Base-by-base conservation (phyloP, 2,888 invertebrate genomes). In the Apomyelois bistriatella region DNA sequence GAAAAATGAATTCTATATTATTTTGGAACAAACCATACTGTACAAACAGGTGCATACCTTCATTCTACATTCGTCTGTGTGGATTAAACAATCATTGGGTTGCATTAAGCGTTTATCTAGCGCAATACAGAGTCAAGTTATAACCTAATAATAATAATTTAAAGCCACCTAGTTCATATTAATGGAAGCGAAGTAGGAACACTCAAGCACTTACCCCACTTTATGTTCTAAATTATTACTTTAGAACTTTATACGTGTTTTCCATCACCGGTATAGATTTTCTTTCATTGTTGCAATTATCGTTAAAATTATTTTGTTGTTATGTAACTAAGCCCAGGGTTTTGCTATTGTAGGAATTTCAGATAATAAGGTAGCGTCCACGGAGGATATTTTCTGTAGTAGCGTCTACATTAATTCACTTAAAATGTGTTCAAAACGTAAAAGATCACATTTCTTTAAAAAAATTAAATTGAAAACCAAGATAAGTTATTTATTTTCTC, bases 21-120 rank as follows among this genome's bases (percentile, higher is more conserved):
- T n/a, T 32, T 9, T 32, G 8, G 40, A 16, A 7, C 6, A 15
- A 5, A 40, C 16, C 15, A 40, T 8, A 2, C 15, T 9, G 40
- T 9, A 46, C 46, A 15, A 32, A 35, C 15, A 16, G 30, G 16
- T 16, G 6, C 15, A 16, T 9, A 8, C 1, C 46, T 16, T 10
- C 32, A 40, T 10, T 2, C 70, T 72, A 72, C 73, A 71, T 65
- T 67, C 70, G 68, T 73, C 73, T 67, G 68, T 69, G 71, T 76
- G 76, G 80, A 79, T 82, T 75, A 77, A 81, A 82, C 79, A 82
- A 84, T 83, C 80, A 82, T 73, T 71, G 74, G 66, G 70, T 69
- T 72, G 70, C 70, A 72, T 67, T 71, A 71, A 69, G 66, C 73
- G 70, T 74, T 75, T 78, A 78, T 80, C 77, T 76, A 53, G 74